Base-by-base conservation (phyloP, 2,797 vertebrate genomes). In the Sphenopsis melanotis region DNA sequence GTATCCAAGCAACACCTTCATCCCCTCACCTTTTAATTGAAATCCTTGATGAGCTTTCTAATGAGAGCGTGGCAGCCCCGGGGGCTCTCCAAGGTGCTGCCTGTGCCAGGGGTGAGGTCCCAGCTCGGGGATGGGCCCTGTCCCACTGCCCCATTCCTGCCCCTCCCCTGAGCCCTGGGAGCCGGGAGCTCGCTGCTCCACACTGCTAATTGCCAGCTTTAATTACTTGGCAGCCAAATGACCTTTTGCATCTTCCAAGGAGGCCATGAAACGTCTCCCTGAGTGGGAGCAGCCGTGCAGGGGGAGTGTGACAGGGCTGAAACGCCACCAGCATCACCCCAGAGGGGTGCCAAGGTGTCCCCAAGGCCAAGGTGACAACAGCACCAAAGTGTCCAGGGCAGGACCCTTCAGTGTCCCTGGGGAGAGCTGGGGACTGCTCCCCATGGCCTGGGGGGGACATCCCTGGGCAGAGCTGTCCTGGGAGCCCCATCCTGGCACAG, bases 131-230 rank as follows among this genome's bases (percentile, higher is more conserved):
- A 10, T 2, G 4, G 6, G 20, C 22, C 0, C 0, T 36, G 76
- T 34, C 21, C 49, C 3, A 2, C 23, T 52, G 79, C 18, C 53
- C 59, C 59, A 11, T 34, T 29, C 9, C 7, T 41, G 65, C 44
- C 50, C 68, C 86, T 69, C 1, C 9, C 0, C 68, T 5, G 32
- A 56, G 85, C 17, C 0, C 68, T 36, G 0, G 0, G 4, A 53
- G 59, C 66, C 81, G 26, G 66, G 81, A 76, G 65, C 69, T 90
- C 1, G 39, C 86, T 81, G 93, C 80, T 91, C 39, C 7, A 21
- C 72, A 15, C 5, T 61, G 93, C 19, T 92, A 95, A 95, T 96
- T 88, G 77, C 88, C 88, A 30, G 83, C 65, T 93, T 95, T 95
- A 95, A 96, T 96, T 96, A 92, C 80, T 88, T 4, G 9, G 80